phyloP scores from a whole-genome alignment of 1,140 invertebrate species.

The Drosophila nebulosa region DNA sequence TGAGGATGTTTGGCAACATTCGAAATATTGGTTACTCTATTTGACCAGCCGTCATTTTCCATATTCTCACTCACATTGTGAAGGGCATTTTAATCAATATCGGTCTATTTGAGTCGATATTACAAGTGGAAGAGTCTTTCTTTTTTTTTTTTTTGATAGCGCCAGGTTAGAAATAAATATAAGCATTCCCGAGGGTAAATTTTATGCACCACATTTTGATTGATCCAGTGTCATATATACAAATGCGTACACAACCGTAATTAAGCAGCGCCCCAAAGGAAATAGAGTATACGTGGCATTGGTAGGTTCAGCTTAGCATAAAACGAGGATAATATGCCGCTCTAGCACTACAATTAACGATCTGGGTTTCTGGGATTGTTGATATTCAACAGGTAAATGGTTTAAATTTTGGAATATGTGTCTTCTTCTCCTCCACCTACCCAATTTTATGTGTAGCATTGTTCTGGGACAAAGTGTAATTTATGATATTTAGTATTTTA shows the following conservation, averaged over 20 bases:
- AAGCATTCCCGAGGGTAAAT: slow-evolving; percentile 47
- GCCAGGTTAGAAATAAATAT: slow-evolving; percentile 37
- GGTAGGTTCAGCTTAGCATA: slow-evolving; percentile 27
- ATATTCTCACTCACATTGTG: slow-evolving; percentile 1
- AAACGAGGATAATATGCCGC: slow-evolving; percentile 1
- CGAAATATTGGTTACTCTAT: slow-evolving; percentile 2
- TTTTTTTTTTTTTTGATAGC: neutral
- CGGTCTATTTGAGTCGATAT: neutral
- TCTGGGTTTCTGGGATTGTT: neutral
- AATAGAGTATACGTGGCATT: slow-evolving; percentile 5
- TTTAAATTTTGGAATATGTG: neutral
- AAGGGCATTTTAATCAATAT: slow-evolving; percentile 24
- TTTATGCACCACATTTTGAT: slow-evolving; percentile 9
- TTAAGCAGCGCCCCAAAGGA: neutral
- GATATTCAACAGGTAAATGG: neutral
- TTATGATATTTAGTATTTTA: neutral
- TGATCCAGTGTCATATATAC: slow-evolving; percentile 51
- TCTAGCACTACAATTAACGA: neutral
- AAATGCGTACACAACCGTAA: slow-evolving; percentile 12
- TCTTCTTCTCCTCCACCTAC: too few species aligned
- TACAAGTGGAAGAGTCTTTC: neutral
- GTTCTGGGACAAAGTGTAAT: neutral
- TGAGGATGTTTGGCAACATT: slow-evolving; percentile 21
- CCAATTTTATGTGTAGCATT: too few species aligned
- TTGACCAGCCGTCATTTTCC: neutral